Percentiles rank a stretch among this genome's conserved stretches.
These are phyloP conservation scores for Proales similis DNA, from an alignment of 1,140 invertebrate genomes.

Conservation along the genomic window DNA sequence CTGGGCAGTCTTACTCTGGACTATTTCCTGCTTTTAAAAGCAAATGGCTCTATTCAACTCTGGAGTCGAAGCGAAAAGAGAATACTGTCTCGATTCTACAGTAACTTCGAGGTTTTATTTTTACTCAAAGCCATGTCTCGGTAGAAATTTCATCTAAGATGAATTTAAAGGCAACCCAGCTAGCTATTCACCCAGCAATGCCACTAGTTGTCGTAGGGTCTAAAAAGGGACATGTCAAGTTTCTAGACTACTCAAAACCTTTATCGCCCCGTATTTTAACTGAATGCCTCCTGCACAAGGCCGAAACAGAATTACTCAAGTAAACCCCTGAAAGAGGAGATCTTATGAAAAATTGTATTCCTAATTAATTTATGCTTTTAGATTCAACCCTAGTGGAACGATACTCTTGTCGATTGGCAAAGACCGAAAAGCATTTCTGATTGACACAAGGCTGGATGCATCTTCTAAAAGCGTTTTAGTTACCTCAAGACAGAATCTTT, in stretches of 20 bases:
- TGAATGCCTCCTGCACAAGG: neutral
- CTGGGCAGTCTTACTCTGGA: neutral
- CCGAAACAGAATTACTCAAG: slow-evolving; percentile 5
- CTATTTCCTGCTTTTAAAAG: slow-evolving; percentile 27
- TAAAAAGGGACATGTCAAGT: slow-evolving; percentile 11
- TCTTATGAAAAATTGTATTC: neutral
- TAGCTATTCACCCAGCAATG: slow-evolving; percentile 18
- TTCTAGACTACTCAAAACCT: slow-evolving; percentile 9
- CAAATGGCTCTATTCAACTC: slow-evolving; percentile 18
- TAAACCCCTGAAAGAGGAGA: slow-evolving; percentile 1
- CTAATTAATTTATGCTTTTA: neutral
- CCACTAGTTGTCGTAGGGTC: slow-evolving; percentile 22
- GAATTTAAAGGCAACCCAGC: slow-evolving; percentile 4
- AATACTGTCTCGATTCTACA: slow-evolving; percentile 8
- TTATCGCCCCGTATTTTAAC: neutral
- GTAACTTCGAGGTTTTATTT: slow-evolving; percentile 1
- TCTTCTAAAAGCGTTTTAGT: neutral
- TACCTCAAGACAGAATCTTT: neutral
- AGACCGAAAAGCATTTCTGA: slow-evolving; percentile 22
- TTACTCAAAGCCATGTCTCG: neutral
- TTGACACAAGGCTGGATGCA: neutral
- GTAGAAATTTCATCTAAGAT: neutral
- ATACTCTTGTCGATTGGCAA: slow-evolving; percentile 17
- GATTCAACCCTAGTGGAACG: slow-evolving; percentile 33
- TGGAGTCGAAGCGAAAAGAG: slow-evolving; percentile 8